These are phyloP conservation scores for Ptychoptera contaminata DNA, from an alignment of 2,888 invertebrate species.

Conservation along the genomic window DNA sequence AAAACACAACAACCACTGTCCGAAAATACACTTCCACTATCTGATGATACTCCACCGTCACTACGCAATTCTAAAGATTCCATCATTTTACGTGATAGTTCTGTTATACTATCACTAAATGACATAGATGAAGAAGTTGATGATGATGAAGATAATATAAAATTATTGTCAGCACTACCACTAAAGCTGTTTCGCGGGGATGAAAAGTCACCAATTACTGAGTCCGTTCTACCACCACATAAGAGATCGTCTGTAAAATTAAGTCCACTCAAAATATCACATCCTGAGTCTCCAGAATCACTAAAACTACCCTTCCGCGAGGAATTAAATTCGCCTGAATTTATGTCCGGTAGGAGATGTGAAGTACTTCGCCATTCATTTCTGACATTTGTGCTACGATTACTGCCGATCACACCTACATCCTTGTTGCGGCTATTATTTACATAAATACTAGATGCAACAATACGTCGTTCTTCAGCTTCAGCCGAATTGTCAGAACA, in stretches of 20 bases:
- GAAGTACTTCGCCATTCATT: conserved; percentile 15
- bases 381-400: conserved; percentile 13
- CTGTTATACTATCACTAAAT: conserved; percentile 28
- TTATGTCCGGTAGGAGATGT: conserved; percentile 9
- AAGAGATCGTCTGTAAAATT: conserved; percentile 24
- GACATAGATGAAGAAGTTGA: conserved; percentile 10
- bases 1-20: conserved; percentile 14
- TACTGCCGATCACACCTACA: conserved; percentile 17
- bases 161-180: background rate
- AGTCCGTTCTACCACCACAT: background rate
- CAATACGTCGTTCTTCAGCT: conserved; percentile 9
- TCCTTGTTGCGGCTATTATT: conserved; percentile 11
- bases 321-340: background rate
- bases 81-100: conserved; percentile 30
- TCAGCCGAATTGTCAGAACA: conserved; percentile 25
- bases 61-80: conserved; percentile 23
- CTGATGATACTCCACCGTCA: conserved; percentile 10
- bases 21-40: conserved; percentile 17
- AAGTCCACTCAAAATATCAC: conserved; percentile 27
- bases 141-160: background rate
- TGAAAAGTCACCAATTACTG: background rate
- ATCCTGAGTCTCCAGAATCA: conserved; percentile 23
- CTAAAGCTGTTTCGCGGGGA: background rate
- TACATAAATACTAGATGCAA: background rate
- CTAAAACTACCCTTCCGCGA: conserved; percentile 16